Conservation (phyloP, 1,140 invertebrate species). For the Macrotrachela quadricornifera region DNA sequence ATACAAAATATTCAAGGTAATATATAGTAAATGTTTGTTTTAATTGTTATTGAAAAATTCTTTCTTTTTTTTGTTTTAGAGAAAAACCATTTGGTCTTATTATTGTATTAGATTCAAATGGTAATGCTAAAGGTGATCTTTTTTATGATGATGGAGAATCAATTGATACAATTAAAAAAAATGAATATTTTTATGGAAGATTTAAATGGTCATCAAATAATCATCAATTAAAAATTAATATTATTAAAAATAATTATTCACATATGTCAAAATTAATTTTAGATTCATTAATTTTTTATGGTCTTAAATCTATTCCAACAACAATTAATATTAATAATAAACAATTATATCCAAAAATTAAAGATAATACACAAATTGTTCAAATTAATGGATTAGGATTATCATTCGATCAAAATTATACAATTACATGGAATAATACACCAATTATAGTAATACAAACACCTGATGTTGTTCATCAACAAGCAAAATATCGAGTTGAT, state of each 20-base stretch:
- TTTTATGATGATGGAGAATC: conserved; percentile 8
- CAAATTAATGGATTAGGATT: too few species aligned
- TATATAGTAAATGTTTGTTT: not conserved
- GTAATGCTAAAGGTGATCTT: not conserved
- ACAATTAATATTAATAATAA: too few species aligned
- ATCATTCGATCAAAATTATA: too few species aligned
- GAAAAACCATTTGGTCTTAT: conserved; percentile 1
- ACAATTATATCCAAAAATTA: too few species aligned
- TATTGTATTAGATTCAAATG: not conserved
- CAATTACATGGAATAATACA: too few species aligned
- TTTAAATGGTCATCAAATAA: not conserved
- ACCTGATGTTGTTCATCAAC: too few species aligned
- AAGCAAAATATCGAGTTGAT: too few species aligned
- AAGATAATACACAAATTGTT: too few species aligned
- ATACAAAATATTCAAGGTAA: conserved; percentile 12
- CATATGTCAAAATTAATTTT: not conserved
- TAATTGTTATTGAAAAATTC: too few species aligned
- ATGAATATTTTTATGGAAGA: not conserved
- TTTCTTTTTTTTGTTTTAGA: not conserved
- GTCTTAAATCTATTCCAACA: too few species aligned
- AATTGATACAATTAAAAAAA: not conserved
- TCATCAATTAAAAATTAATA: not conserved
- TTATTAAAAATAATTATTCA: not conserved
- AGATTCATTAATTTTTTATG: not conserved
- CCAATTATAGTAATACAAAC: too few species aligned